These are phyloP conservation scores for Altica lythri DNA, from an alignment of 2,888 invertebrate species.

Conservation along the genomic window DNA sequence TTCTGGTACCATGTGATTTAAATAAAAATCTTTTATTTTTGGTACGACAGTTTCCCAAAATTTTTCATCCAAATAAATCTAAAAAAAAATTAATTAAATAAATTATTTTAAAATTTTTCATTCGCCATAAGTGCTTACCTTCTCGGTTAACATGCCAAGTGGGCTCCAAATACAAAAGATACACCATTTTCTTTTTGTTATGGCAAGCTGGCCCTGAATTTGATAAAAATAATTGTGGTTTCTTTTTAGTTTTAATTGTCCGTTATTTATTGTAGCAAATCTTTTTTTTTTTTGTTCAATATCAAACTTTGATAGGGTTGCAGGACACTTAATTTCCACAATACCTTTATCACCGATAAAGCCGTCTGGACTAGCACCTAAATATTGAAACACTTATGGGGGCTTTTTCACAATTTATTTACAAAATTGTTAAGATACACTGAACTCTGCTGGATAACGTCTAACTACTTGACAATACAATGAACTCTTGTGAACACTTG, in stretches of 20 bases:
- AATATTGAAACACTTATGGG: too few relatives aligned
- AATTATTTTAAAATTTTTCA: background rate
- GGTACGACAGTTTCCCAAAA: background rate
- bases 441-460: too few relatives aligned
- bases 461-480: too few relatives aligned
- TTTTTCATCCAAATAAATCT: background rate
- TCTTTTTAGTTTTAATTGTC: background rate
- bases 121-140: background rate
- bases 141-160: background rate
- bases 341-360: constrained; percentile 2
- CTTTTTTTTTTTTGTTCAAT: constrained; percentile 2
- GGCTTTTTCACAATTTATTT: too few relatives aligned
- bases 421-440: too few relatives aligned
- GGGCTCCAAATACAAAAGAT: too few relatives aligned
- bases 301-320: constrained; percentile 2
- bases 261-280: background rate
- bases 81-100: background rate
- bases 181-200: constrained; percentile 9
- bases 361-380: background rate
- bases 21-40: background rate
- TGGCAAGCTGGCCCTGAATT: constrained; percentile 14
- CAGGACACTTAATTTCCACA: background rate
- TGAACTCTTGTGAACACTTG: too few relatives aligned
- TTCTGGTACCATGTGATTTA: background rate
- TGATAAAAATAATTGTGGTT: constrained; percentile 22